Conservation (phyloP, 1,140 invertebrate genomes). For the Aethina tumida region DNA sequence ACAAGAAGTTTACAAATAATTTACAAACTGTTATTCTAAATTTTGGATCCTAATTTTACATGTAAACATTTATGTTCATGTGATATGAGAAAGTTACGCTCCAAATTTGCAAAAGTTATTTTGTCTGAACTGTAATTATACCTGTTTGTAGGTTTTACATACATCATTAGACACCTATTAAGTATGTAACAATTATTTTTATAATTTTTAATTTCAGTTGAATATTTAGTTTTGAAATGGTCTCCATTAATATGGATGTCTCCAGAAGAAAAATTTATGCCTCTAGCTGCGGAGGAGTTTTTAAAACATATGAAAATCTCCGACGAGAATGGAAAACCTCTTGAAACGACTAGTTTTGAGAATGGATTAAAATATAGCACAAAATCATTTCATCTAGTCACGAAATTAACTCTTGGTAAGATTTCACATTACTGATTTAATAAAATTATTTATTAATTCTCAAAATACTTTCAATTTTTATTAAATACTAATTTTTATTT, state of each 20-base stretch:
- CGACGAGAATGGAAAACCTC: slow-evolving; percentile 20
- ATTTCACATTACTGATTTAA: not conserved
- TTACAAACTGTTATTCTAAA: too few species aligned
- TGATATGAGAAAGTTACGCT: too few species aligned
- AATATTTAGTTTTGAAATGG: slow-evolving; percentile 38
- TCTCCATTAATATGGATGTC: slow-evolving; percentile 54
- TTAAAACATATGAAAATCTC: slow-evolving; percentile 44
- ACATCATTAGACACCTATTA: too few species aligned
- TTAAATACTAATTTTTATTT: slow-evolving; percentile 11
- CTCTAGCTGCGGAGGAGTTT: slow-evolving; percentile 49
- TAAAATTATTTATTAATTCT: slow-evolving; percentile 1
- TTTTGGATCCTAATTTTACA: too few species aligned
- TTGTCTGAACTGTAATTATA: too few species aligned
- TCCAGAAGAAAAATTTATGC: slow-evolving; percentile 51
- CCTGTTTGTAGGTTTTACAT: too few species aligned
- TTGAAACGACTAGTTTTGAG: slow-evolving; percentile 9
- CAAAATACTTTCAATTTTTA: slow-evolving; percentile 2
- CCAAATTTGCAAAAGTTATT: too few species aligned
- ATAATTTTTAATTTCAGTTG: slow-evolving; percentile 18
- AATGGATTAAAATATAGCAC: slow-evolving; percentile 29
- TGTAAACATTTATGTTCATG: too few species aligned
- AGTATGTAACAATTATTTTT: too few species aligned
- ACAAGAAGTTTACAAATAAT: too few species aligned
- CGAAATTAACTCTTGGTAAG: slow-evolving; percentile 40
- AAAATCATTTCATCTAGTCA: slow-evolving; percentile 42